Evolutionary conservation across 2,888 invertebrate genomes (phyloP).

Genomic region (Zaprionus bogoriensis): DNA sequence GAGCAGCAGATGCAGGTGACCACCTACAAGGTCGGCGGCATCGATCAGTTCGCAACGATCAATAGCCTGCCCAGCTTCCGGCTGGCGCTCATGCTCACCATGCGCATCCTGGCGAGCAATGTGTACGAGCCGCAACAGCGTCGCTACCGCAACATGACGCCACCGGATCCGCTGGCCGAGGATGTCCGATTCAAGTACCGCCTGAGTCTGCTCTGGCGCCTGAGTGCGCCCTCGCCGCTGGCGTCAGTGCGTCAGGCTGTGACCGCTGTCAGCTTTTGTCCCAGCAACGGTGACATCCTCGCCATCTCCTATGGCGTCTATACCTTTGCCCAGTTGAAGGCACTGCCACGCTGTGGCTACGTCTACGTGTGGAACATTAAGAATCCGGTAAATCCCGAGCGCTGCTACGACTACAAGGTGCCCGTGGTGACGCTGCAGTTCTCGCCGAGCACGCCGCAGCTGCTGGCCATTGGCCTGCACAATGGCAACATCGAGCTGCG

Average conservation of each 20-base stretch:
- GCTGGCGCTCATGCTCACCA: slow-evolving; percentile 86
- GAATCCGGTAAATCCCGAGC: slow-evolving; percentile 90
- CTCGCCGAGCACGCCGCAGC: slow-evolving; percentile 87
- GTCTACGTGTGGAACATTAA: slow-evolving; percentile 91
- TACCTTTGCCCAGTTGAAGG: slow-evolving; percentile 82
- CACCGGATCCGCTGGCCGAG: slow-evolving; percentile 86
- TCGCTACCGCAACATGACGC: slow-evolving; percentile 86
- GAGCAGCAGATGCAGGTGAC: slow-evolving; percentile 83
- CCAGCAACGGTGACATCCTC: slow-evolving; percentile 87
- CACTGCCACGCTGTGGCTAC: slow-evolving; percentile 85
- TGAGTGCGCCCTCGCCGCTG: slow-evolving; percentile 75
- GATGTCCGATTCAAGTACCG: slow-evolving; percentile 87
- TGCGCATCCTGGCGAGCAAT: slow-evolving; percentile 89
- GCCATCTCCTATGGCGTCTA: slow-evolving; percentile 90
- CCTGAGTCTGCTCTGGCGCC: slow-evolving; percentile 87
- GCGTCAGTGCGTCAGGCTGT: slow-evolving; percentile 84
- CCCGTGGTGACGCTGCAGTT: slow-evolving; percentile 89
- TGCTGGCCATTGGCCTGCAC: slow-evolving; percentile 89
- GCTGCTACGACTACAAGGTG: slow-evolving; percentile 86
- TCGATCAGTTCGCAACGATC: slow-evolving; percentile 72
- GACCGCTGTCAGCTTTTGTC: slow-evolving; percentile 87
- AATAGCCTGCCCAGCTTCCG: slow-evolving; percentile 83
- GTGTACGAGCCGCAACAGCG: slow-evolving; percentile 87
- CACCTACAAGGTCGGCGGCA: slow-evolving; percentile 77
- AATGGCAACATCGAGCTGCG: slow-evolving; percentile 89